phyloP scores from a whole-genome alignment of 1,140 invertebrate genomes.

The Cepaea nemoralis region DNA sequence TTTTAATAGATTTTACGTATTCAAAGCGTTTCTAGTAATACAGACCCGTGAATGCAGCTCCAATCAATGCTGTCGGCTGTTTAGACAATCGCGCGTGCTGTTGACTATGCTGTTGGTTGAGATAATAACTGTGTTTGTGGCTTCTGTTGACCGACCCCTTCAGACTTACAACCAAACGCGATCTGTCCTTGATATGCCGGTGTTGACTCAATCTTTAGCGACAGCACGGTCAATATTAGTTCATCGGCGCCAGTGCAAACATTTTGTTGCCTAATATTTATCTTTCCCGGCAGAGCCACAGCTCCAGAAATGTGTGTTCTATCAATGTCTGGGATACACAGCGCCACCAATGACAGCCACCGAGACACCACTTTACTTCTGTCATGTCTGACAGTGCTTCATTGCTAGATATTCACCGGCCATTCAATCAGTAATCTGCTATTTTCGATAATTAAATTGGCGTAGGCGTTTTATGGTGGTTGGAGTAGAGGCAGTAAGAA shows the following conservation, averaged over 20 bases:
- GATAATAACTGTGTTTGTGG: constrained; percentile 38
- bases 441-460: too few species aligned
- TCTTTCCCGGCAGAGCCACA: constrained; percentile 31
- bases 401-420: too few species aligned
- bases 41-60: not conserved
- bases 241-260: constrained; percentile 29
- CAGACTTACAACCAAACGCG: constrained; percentile 7
- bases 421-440: too few species aligned
- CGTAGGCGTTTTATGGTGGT: too few species aligned
- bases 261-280: constrained; percentile 49
- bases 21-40: too few species aligned
- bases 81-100: constrained; percentile 42
- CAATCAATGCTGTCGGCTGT: constrained; percentile 42
- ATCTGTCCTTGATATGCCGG: constrained; percentile 29
- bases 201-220: constrained; percentile 45
- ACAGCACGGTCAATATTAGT: constrained; percentile 43
- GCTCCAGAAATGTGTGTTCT: constrained; percentile 24
- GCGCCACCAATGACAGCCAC: too few species aligned
- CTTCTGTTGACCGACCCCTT: not conserved
- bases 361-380: too few species aligned
- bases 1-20: too few species aligned
- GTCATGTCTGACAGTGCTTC: too few species aligned
- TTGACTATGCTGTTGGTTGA: constrained; percentile 2
- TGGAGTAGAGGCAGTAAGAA: too few species aligned
- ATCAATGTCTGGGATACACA: not conserved